Percentiles rank a stretch among this genome's conserved stretches.
Evolutionary conservation across 1,140 invertebrate genomes (phyloP).

Genomic region (Ips typographus): DNA sequence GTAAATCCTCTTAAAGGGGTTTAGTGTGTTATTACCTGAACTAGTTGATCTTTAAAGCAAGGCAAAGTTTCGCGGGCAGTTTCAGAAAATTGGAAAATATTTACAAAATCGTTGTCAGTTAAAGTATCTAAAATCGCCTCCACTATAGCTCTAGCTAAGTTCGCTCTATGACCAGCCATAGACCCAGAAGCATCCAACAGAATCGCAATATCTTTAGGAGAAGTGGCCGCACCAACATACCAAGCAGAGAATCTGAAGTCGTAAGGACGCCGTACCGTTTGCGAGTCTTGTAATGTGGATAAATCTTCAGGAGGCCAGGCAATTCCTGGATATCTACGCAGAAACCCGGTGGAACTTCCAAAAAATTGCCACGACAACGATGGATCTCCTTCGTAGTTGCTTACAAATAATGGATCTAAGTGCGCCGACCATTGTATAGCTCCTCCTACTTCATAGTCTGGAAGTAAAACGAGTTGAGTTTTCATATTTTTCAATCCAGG

Average conservation of each 20-base stretch:
- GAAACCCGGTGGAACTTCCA: conserved; percentile 87
- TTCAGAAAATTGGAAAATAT: conserved; percentile 84
- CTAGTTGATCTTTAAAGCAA: conserved; percentile 85
- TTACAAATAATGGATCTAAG: conserved; percentile 85
- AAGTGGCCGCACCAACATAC: conserved; percentile 95
- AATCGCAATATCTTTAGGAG: conserved; percentile 94
- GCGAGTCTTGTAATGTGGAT: conserved; percentile 49
- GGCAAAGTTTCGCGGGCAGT: conserved; percentile 73
- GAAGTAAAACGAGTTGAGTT: background rate
- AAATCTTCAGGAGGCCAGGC: conserved; percentile 71
- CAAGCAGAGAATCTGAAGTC: conserved; percentile 86
- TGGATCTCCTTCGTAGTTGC: conserved; percentile 90
- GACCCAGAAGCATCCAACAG: conserved; percentile 88
- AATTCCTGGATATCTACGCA: conserved; percentile 87
- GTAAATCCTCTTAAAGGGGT: background rate
- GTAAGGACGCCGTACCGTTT: conserved; percentile 72
- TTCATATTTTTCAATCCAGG: background rate
- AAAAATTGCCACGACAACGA: conserved; percentile 96
- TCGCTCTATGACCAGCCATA: conserved; percentile 80
- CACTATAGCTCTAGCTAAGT: conserved; percentile 83
- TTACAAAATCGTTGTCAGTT: conserved; percentile 95
- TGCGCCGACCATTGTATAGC: conserved; percentile 91
- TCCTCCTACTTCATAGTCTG: conserved; percentile 67
- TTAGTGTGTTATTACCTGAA: conserved; percentile 60
- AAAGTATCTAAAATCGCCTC: conserved; percentile 90